These are phyloP conservation scores for Dendronephthya gigantea DNA, from an alignment of 64 coral and sea anemone species.

Conservation along the genomic window DNA sequence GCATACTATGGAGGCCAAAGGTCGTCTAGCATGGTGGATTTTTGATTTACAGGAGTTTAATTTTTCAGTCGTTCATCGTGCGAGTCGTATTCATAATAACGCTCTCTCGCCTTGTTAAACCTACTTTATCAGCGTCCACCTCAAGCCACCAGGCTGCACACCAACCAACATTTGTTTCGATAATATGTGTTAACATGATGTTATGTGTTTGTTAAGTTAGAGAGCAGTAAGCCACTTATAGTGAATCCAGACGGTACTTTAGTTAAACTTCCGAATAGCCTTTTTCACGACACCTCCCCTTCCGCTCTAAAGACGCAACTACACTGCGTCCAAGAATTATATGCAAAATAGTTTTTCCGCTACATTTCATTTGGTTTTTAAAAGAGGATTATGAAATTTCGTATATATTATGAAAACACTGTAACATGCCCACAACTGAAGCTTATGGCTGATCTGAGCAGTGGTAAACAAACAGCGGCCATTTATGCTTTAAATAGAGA, in stretches of 20 bases:
- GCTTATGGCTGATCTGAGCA: no score
- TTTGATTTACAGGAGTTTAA: conserved; percentile 37
- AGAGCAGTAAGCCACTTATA: not conserved
- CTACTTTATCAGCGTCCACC: not conserved
- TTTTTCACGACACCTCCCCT: not conserved
- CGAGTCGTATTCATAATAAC: conserved; percentile 29
- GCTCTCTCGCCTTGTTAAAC: not conserved
- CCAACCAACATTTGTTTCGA: not conserved
- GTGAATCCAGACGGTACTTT: not conserved
- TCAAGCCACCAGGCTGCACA: no score
- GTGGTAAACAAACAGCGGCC: no score
- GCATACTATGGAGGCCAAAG: conserved; percentile 33
- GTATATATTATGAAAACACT: no score
- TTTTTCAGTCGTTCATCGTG: conserved; percentile 14
- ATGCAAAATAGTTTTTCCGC: no score
- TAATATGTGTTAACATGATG: not conserved
- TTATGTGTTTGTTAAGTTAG: not conserved
- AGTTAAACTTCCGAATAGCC: not conserved
- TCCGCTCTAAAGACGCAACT: not conserved
- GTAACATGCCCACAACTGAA: no score
- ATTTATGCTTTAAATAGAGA: no score
- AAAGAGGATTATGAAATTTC: no score
- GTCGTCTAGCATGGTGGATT: conserved; percentile 35
- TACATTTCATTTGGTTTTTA: no score
- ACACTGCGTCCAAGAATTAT: no score